Evolutionary conservation across 2,113 vertebrate species (phyloP), one percentile per base, ranked within the genome.

Genomic region (Motacilla alba): DNA sequence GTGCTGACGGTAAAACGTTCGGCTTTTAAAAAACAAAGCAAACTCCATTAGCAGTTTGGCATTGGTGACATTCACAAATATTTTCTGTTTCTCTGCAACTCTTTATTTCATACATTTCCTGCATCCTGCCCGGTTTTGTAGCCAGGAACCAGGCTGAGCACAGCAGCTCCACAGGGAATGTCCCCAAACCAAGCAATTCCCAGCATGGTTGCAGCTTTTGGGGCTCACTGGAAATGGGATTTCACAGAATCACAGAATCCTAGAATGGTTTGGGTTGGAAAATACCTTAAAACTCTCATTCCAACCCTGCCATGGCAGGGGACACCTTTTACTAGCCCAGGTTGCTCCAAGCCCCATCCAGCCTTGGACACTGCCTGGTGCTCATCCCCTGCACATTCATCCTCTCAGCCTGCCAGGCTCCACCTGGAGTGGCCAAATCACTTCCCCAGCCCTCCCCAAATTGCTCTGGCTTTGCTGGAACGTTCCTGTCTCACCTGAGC

Each of bases 21-120:
- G 87, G 78, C 49, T 91, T 93, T 91, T 30, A 64, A 26, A 50
- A 83, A 85, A 76, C 64, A 95, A 96, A 85, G 84, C 66, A 64
- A 75, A 72, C 87, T 91, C 69, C 77, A 43, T 83, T 77, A 83
- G 76, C 78, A 19, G 28, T n/a, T 83, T 60, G 89, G 87, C 81
- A 11, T 7, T 50, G 83, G 67, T 74, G 69, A 78, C 52, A 33
- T 18, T 69, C 73, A 50, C 80, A 74, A 27, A 41, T 53, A 41
- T n/a, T 77, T 78, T 87, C 30, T 17, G 20, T 67, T 41, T 20
- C 64, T 80, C 72, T 41, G 28, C 31, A 86, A 67, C 10, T 63
- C 56, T 41, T 75, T 43, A 4, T 41, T 78, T 62, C 0, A 0
- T 27, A 4, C 0, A 2, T 78, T 89, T 55, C 46, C 53, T 49